A percentile compares a stretch with the other conserved stretches of the same genome.
These are phyloP conservation scores for Poicephalus meyeri DNA, from an alignment of 2,113 vertebrate genomes.

Conservation along the genomic window DNA sequence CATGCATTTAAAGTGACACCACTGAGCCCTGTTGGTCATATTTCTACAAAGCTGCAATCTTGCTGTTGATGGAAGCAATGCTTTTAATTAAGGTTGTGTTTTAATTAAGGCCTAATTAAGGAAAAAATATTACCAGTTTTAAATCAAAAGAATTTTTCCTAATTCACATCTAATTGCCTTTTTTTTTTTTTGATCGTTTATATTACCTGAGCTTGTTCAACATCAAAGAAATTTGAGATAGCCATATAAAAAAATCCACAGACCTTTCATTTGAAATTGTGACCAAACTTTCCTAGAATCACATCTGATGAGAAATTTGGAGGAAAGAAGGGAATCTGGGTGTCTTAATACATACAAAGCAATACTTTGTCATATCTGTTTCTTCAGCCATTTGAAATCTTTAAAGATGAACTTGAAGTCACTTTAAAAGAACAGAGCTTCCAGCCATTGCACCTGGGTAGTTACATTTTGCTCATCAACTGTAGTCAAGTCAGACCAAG, in stretches of 20 bases:
- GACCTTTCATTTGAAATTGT: background rate
- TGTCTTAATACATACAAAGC: background rate
- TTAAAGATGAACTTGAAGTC: background rate
- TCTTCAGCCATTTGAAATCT: background rate
- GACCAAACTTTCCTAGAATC: background rate
- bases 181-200: background rate
- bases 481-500: background rate
- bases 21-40: background rate
- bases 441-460: background rate
- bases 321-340: background rate
- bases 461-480: background rate
- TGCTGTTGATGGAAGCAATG: background rate
- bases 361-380: background rate
- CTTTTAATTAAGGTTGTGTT: conserved; percentile 12
- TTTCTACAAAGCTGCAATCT: background rate
- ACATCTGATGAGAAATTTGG: background rate
- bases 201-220: background rate
- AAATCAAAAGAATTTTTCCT: background rate
- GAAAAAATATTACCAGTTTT: background rate
- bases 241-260: background rate
- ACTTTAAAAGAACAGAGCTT: background rate
- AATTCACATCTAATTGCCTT: background rate
- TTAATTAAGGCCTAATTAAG: background rate
- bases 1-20: background rate
- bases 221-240: background rate